Percentiles rank a stretch among this genome's conserved stretches.
Conservation (phyloP, 2,888 invertebrate genomes). For the Aproaerema taeniolella region DNA sequence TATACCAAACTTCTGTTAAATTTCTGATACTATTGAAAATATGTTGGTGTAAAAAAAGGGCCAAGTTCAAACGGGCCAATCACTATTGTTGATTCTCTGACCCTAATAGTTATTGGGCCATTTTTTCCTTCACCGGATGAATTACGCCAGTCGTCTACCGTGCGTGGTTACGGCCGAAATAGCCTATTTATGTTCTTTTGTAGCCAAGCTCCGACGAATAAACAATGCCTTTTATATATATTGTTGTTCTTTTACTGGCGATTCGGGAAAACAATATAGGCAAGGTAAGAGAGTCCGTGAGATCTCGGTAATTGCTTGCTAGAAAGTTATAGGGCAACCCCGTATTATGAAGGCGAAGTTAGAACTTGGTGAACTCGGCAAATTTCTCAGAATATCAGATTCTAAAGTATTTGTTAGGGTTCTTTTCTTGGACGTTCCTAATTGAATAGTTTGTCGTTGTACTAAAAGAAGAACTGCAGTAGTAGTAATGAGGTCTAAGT, state of each 20-base stretch:
- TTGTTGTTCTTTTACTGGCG: conserved; percentile 3
- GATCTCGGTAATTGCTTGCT: neutral
- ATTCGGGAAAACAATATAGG: conserved; percentile 6
- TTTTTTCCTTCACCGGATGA: conserved; percentile 43
- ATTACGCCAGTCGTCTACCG: conserved; percentile 53
- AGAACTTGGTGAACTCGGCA: too few species aligned
- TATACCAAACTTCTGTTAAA: too few species aligned
- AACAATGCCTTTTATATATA: conserved; percentile 31
- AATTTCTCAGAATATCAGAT: too few species aligned
- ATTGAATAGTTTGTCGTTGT: too few species aligned
- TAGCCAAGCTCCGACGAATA: conserved; percentile 39
- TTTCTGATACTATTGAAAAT: too few species aligned
- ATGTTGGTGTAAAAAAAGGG: too few species aligned
- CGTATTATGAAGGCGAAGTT: too few species aligned
- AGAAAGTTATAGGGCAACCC: neutral
- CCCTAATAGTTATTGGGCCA: conserved; percentile 46
- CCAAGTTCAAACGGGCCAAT: conserved; percentile 11
- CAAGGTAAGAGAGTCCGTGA: neutral
- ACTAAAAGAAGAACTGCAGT: too few species aligned
- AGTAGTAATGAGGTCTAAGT: too few species aligned
- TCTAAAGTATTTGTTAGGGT: too few species aligned
- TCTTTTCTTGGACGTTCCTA: too few species aligned
- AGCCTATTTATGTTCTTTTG: conserved; percentile 52
- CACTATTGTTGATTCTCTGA: conserved; percentile 10
- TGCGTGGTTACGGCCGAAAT: conserved; percentile 51